These are phyloP conservation scores for Mugil cephalus DNA, from an alignment of 2,113 vertebrate genomes.

Conservation along the genomic window DNA sequence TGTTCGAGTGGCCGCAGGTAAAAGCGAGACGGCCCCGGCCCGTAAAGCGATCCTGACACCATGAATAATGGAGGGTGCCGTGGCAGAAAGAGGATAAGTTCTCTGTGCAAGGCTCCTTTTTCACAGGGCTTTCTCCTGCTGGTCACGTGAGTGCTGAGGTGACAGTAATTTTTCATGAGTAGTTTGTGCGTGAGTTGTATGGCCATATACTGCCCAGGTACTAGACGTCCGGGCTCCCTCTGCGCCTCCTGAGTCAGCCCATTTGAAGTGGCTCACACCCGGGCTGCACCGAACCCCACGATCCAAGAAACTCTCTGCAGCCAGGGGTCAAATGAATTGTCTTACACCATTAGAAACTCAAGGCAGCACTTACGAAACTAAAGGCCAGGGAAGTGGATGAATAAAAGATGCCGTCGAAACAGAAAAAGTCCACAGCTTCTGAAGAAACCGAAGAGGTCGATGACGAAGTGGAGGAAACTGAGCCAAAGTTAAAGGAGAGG, in stretches of 20 bases:
- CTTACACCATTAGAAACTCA: constrained; percentile 81
- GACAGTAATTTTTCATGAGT: constrained; percentile 89
- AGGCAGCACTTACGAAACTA: constrained; percentile 77
- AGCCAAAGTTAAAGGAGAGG: constrained; percentile 72
- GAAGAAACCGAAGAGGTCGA: constrained; percentile 82
- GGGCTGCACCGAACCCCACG: constrained; percentile 34
- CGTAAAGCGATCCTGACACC: constrained; percentile 92
- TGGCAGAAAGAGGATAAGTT: constrained; percentile 86
- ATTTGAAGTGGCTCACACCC: constrained; percentile 19
- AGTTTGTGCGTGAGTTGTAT: constrained; percentile 67
- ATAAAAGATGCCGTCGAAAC: constrained; percentile 91
- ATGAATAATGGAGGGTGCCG: constrained; percentile 93
- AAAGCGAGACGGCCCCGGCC: constrained; percentile 83
- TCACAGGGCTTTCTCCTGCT: constrained; percentile 86
- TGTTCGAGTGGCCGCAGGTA: constrained; percentile 59
- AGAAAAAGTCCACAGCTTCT: constrained; percentile 84
- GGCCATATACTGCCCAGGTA: constrained; percentile 56
- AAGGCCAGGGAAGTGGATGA: constrained; percentile 83
- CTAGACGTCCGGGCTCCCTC: constrained; percentile 46
- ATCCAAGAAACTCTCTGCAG: constrained; percentile 43
- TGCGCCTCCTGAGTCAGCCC: constrained; percentile 28
- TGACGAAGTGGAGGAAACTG: constrained; percentile 75
- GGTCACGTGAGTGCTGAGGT: constrained; percentile 81
- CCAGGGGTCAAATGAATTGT: constrained; percentile 83
- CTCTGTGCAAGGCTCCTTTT: constrained; percentile 86